Conservation (phyloP, 1,140 invertebrate species). For the Brachionus rotundiformis region DNA sequence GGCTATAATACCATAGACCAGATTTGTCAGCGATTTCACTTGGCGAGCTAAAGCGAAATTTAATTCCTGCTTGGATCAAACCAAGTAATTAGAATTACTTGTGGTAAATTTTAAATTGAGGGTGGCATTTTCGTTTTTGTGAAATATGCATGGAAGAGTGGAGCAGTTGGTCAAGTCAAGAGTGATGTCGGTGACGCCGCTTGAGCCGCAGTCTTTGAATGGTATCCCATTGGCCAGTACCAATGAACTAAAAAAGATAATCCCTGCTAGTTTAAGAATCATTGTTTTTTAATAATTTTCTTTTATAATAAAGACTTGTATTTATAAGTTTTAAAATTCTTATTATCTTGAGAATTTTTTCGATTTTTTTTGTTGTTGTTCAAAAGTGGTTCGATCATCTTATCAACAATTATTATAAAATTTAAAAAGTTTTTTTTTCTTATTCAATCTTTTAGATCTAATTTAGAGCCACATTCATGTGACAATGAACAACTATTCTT, state of each 20-base stretch:
- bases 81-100: too few species aligned
- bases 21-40: not conserved
- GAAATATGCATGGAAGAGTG: constrained; percentile 40
- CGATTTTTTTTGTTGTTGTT: too few species aligned
- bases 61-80: not conserved
- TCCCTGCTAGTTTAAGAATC: not conserved
- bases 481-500: too few species aligned
- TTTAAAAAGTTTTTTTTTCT: too few species aligned
- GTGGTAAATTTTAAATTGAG: constrained; percentile 26
- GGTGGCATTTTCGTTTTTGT: constrained; percentile 40
- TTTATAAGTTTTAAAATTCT: too few species aligned
- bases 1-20: constrained; percentile 38
- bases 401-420: too few species aligned
- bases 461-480: too few species aligned
- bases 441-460: too few species aligned
- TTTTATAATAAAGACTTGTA: too few species aligned
- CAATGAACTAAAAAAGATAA: not conserved
- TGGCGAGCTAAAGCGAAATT: not conserved
- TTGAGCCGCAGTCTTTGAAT: constrained; percentile 3
- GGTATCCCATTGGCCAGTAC: not conserved
- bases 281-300: too few species aligned
- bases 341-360: too few species aligned
- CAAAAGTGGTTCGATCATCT: too few species aligned
- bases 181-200: not conserved
- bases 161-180: not conserved